These are phyloP conservation scores for Mactra quadrangularis DNA, from an alignment of 1,140 invertebrate species.

Conservation along the genomic window DNA sequence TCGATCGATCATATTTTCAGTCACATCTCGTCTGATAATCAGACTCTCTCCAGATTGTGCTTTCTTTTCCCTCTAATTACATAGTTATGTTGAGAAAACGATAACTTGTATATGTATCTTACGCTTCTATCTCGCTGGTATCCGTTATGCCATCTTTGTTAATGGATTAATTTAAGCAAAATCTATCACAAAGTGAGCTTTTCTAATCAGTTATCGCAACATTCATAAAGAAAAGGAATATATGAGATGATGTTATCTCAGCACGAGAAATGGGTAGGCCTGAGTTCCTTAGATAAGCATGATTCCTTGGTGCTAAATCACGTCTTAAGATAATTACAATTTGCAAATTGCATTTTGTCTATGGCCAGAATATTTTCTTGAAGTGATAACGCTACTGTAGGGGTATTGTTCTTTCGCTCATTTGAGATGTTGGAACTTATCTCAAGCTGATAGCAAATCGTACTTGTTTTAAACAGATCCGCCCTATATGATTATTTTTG, in stretches of 20 bases:
- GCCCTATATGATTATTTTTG: constrained; percentile 54
- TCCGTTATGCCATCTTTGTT: constrained; percentile 54
- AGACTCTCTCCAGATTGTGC: constrained; percentile 39
- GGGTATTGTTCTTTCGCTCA: constrained; percentile 51
- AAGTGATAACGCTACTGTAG: constrained; percentile 44
- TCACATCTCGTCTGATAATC: constrained; percentile 51
- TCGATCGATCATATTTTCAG: constrained; percentile 47
- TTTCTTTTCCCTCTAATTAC: constrained; percentile 52
- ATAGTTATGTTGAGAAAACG: constrained; percentile 42
- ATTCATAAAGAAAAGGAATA: constrained; percentile 62
- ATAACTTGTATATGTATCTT: constrained; percentile 47
- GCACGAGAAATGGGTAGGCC: constrained; percentile 43
- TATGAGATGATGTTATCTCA: constrained; percentile 55
- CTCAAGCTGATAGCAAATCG: constrained; percentile 44
- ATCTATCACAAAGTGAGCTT: constrained; percentile 58
- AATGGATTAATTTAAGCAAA: constrained; percentile 64
- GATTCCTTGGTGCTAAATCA: constrained; percentile 51
- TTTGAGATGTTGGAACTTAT: constrained; percentile 47
- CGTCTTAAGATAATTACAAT: constrained; percentile 63
- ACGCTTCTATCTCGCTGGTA: constrained; percentile 42
- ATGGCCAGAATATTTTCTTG: constrained; percentile 46
- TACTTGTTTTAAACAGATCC: constrained; percentile 60
- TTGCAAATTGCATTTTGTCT: constrained; percentile 64
- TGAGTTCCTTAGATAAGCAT: constrained; percentile 54
- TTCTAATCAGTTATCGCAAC: constrained; percentile 59